Conservation (phyloP, 2,113 vertebrate species). For the Eptatretus burgeri region DNA sequence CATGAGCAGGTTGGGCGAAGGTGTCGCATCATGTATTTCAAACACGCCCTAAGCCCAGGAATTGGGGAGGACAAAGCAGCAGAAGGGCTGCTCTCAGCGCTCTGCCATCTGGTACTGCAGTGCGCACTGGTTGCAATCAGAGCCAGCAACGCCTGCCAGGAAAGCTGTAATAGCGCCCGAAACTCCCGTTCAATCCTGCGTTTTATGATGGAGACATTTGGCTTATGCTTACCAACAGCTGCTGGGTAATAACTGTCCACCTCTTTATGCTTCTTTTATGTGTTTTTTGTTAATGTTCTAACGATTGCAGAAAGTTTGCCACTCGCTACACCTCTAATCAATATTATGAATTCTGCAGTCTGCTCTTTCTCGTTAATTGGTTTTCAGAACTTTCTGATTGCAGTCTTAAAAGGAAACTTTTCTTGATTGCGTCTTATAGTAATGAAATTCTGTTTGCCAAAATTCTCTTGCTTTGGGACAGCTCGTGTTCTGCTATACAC, state of each 20-base stretch:
- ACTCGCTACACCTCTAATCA: constrained; percentile 1
- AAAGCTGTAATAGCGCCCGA: constrained; percentile 3
- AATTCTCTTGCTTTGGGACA: too few relatives aligned
- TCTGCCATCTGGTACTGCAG: constrained; percentile 1
- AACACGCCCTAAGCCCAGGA: too few relatives aligned
- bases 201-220: constrained; percentile 5
- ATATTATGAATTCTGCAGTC: not conserved
- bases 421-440: too few relatives aligned
- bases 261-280: not conserved
- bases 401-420: too few relatives aligned
- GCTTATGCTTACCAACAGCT: constrained; percentile 5
- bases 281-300: constrained; percentile 5
- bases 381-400: too few relatives aligned
- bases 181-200: not conserved
- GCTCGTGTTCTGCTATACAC: too few relatives aligned
- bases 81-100: not conserved
- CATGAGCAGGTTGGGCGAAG: too few relatives aligned
- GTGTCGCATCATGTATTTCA: too few relatives aligned
- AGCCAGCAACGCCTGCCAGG: constrained; percentile 1
- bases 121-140: constrained; percentile 6
- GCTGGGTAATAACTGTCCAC: constrained; percentile 5
- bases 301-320: constrained; percentile 6
- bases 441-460: too few relatives aligned
- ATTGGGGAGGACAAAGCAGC: too few relatives aligned
- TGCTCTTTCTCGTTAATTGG: too few relatives aligned